These are phyloP conservation scores for Caenorhabditis sp. DNA, from an alignment of 2,888 invertebrate genomes.

Conservation along the genomic window DNA sequence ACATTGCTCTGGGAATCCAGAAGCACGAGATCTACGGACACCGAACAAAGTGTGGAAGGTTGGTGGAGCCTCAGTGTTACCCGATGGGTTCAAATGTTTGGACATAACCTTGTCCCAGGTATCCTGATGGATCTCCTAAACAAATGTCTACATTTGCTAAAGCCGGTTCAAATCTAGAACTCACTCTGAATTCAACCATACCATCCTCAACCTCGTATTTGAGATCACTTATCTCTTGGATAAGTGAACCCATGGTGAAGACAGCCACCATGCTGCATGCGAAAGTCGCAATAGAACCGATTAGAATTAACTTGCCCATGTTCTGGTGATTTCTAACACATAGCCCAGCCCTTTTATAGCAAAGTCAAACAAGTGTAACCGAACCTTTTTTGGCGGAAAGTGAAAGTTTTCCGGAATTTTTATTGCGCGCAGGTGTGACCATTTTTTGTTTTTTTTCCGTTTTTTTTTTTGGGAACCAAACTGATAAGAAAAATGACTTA, in stretches of 20 bases:
- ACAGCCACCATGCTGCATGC: conserved; percentile 35
- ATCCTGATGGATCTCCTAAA: conserved; percentile 46
- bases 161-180: conserved; percentile 3
- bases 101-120: conserved; percentile 44
- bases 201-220: conserved; percentile 45
- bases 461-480: not conserved
- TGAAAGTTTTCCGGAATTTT: conserved; percentile 7
- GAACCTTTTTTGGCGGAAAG: conserved; percentile 1
- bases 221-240: conserved; percentile 48
- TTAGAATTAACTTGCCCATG: conserved; percentile 42
- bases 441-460: not conserved
- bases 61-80: conserved; percentile 36
- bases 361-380: not conserved
- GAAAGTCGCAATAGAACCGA: conserved; percentile 42
- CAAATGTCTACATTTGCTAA: not conserved
- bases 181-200: conserved; percentile 50
- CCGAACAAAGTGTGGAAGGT: conserved; percentile 54
- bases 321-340: not conserved
- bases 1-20: conserved; percentile 49
- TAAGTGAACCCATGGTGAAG: conserved; percentile 38
- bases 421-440: not conserved
- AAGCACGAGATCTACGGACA: conserved; percentile 42
- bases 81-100: conserved; percentile 47
- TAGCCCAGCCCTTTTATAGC: conserved; percentile 5
- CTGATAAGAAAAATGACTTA: conserved; percentile 17